Conservation (phyloP, 2,888 invertebrate species). For the Cinara cedri region DNA sequence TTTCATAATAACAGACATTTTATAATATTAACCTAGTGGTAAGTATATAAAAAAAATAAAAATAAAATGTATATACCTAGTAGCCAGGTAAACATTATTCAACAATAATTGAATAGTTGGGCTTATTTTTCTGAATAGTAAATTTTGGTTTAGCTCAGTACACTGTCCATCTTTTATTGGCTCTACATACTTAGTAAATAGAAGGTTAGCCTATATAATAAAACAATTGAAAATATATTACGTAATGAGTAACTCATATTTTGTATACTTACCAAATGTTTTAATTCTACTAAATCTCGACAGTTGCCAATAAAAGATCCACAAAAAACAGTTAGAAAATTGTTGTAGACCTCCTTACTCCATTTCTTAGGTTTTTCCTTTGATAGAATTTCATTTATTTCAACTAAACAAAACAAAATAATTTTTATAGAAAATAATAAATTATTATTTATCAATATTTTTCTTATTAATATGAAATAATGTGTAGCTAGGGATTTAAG, state of each 20-base stretch:
- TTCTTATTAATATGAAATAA: too few relatives aligned
- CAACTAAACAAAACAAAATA: conserved; percentile 62
- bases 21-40: too few relatives aligned
- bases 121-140: conserved; percentile 81
- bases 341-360: conserved; percentile 71
- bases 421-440: conserved; percentile 14
- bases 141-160: conserved; percentile 64
- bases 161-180: conserved; percentile 69
- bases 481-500: too few relatives aligned
- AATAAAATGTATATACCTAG: conserved; percentile 61
- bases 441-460: too few relatives aligned
- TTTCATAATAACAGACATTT: too few relatives aligned
- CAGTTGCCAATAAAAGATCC: conserved; percentile 85
- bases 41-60: too few relatives aligned
- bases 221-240: conserved; percentile 40
- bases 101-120: conserved; percentile 77
- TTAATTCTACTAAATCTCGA: conserved; percentile 82
- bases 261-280: conserved; percentile 77
- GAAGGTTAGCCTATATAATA: conserved; percentile 61
- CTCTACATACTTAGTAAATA: conserved; percentile 78
- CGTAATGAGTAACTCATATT: conserved; percentile 16
- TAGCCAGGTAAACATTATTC: conserved; percentile 78
- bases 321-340: conserved; percentile 81
- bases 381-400: conserved; percentile 64
- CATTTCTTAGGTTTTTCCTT: conserved; percentile 63